These are phyloP conservation scores for Leucania comma DNA, from an alignment of 2,888 invertebrate genomes.

Conservation along the genomic window DNA sequence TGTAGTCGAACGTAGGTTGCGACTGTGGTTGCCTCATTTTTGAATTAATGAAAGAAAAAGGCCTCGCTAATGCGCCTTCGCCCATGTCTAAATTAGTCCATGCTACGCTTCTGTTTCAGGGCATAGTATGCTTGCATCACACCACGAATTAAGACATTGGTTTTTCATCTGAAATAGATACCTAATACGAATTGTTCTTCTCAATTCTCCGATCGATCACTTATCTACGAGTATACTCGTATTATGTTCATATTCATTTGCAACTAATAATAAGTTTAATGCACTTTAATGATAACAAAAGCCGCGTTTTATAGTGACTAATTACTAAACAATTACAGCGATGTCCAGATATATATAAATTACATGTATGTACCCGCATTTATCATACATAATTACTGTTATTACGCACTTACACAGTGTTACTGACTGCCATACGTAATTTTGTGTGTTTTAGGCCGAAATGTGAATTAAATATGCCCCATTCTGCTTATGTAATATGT, in stretches of 20 bases:
- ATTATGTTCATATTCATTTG: neutral
- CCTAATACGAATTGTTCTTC: neutral
- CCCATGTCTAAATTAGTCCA: too few species aligned
- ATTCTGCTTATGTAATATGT: constrained; percentile 33
- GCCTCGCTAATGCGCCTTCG: too few species aligned
- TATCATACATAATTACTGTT: constrained; percentile 44
- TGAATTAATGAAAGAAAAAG: too few species aligned
- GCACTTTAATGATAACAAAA: neutral
- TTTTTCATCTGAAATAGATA: neutral
- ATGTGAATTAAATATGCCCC: constrained; percentile 36
- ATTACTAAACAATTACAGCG: constrained; percentile 34
- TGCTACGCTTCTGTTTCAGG: too few species aligned
- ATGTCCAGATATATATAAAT: constrained; percentile 37
- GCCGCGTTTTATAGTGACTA: neutral
- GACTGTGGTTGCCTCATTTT: too few species aligned
- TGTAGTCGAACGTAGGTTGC: too few species aligned
- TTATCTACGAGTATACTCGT: neutral
- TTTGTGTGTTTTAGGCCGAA: constrained; percentile 39
- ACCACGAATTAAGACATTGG: neutral
- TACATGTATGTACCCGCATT: constrained; percentile 9
- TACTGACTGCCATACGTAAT: constrained; percentile 28
- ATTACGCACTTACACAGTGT: constrained; percentile 27
- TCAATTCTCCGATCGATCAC: neutral
- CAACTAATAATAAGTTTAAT: neutral
- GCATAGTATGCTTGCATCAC: too few species aligned